Evolutionary conservation across 2,888 invertebrate species (phyloP), one percentile per base, ranked within the genome.

Genomic region (Macaria notata): DNA sequence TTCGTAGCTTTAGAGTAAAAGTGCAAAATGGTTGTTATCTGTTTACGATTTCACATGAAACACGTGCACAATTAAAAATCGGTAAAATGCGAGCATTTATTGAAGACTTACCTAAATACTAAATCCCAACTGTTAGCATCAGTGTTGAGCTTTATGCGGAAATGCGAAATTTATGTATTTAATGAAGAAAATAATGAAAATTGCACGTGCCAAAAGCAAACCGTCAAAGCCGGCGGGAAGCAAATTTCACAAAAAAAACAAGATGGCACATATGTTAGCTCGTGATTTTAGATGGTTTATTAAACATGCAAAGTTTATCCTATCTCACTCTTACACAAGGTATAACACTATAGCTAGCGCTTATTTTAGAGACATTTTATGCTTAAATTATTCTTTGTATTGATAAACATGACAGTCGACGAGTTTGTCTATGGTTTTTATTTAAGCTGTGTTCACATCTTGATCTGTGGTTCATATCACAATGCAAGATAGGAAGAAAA

Each of bases 191-290:
- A 59, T 76, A 81, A 71, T 76, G 78, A 81, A 86, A 88, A 73
- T 84, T 84, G 86, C 90, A 91, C 91, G 91, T 90, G 91, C 90
- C 83, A 86, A 89, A 88, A 80, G 77, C 83, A 85, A 86, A 85
- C 90, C 87, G 88, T 88, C 87, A 87, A 76, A 78, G 81, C 84
- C 88, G 90, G 88, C 88, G 88, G 87, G 88, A 89, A 88, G 83
- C 78, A 83, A 85, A 86, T 82, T 77, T 82, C 84, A 87, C 38
- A 45, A 9, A 39, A 63, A 61, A 45, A 31, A 47, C 9, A n/a
- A 46, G 44, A 57, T 46, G 46, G 41, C 53, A 53, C 46, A 46
- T 41, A 8, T 41, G 41, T 7, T 36, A 5, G 9, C 41, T n/a
- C 41, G 9, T 4, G 9, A 41, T 8, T 8, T 41, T 9, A 8